phyloP scores from a whole-genome alignment of 2,113 vertebrate genomes.

The Cephalopterus ornatus region DNA sequence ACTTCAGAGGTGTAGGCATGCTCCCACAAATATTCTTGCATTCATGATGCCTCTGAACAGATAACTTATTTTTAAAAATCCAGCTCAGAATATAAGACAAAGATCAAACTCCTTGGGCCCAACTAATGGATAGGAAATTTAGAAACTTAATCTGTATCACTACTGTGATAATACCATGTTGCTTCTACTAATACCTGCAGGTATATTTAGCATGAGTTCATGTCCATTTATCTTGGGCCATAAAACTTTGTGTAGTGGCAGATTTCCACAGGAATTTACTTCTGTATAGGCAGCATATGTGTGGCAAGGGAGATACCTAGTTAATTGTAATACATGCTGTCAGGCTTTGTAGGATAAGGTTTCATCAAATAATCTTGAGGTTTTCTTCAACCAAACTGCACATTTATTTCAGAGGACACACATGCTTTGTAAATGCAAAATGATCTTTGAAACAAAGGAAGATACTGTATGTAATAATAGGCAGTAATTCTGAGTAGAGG shows the following conservation, averaged over 20 bases:
- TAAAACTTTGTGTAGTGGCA: not conserved
- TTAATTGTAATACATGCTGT: not conserved
- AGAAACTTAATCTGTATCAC: not conserved
- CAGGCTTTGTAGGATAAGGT: not conserved
- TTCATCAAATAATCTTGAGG: not conserved
- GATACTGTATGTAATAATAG: not conserved
- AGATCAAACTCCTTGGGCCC: not conserved
- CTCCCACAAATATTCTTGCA: not conserved
- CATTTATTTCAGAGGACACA: not conserved
- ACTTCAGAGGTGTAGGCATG: not conserved
- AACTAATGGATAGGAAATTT: not conserved
- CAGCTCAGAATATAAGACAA: not conserved
- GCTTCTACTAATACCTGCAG: not conserved
- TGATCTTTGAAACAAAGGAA: not conserved
- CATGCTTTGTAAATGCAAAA: not conserved
- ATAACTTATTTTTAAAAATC: not conserved
- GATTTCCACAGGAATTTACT: not conserved
- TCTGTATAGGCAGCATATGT: not conserved
- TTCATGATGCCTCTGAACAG: not conserved
- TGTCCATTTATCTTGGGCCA: not conserved
- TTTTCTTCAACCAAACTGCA: not conserved
- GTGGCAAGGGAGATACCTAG: not conserved
- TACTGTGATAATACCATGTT: not conserved
- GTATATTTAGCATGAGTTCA: not conserved
- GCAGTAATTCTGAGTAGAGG: not conserved